These are phyloP conservation scores for Drosophila pseudoobscura DNA, from an alignment of 1,140 invertebrate genomes.

Conservation along the genomic window DNA sequence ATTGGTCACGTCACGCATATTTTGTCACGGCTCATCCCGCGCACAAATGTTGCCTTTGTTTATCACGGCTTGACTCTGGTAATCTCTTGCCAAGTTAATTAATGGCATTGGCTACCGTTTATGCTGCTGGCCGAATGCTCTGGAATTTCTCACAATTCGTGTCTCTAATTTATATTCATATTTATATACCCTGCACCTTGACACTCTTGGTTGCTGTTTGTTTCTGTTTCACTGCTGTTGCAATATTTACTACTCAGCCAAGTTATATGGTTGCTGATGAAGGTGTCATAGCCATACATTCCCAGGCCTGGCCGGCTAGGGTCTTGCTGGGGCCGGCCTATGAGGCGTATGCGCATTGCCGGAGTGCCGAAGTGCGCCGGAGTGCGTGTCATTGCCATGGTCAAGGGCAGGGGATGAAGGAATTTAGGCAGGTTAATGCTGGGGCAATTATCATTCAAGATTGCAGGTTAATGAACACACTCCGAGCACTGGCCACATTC, in stretches of 20 bases:
- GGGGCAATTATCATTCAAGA: slow-evolving; percentile 18
- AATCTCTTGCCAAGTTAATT: slow-evolving; percentile 55
- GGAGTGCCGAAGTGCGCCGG: slow-evolving; percentile 23
- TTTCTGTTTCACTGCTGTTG: slow-evolving; percentile 42
- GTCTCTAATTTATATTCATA: slow-evolving; percentile 34
- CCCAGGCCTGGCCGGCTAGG: too few species aligned
- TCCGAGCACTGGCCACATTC: not conserved
- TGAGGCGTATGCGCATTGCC: slow-evolving; percentile 58
- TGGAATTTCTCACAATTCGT: slow-evolving; percentile 30
- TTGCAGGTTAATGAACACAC: slow-evolving; percentile 31
- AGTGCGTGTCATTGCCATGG: slow-evolving; percentile 45
- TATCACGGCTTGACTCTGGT: slow-evolving; percentile 40
- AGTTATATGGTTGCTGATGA: slow-evolving; percentile 23
- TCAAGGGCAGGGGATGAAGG: slow-evolving; percentile 23
- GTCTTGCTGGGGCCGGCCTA: slow-evolving; percentile 23
- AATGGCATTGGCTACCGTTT: slow-evolving; percentile 56
- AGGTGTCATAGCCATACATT: slow-evolving; percentile 35
- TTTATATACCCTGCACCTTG: slow-evolving; percentile 56
- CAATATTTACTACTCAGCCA: slow-evolving; percentile 46
- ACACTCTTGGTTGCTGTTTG: slow-evolving; percentile 66
- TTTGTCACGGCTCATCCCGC: slow-evolving; percentile 25
- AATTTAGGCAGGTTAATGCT: not conserved
- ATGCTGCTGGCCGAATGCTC: slow-evolving; percentile 14
- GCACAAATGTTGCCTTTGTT: slow-evolving; percentile 11
- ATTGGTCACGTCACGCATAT: not conserved